Percentiles rank a stretch among this genome's conserved stretches.
phyloP scores from a whole-genome alignment of 2,888 invertebrate genomes.

The Ptychoptera albimana region DNA sequence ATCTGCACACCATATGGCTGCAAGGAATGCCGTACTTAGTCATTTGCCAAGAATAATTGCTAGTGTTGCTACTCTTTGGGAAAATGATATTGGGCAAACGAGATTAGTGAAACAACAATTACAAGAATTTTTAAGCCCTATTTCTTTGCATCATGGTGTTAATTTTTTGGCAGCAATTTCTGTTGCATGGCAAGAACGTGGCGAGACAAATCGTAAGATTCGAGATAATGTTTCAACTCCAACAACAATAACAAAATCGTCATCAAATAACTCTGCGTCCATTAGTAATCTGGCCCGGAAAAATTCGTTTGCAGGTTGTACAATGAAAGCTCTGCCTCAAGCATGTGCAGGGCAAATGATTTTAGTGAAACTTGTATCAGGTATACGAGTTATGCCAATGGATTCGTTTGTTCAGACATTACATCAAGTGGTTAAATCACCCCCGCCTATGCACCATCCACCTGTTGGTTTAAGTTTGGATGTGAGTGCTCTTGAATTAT shows the following conservation, averaged over 20 bases:
- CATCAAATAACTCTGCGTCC: not conserved
- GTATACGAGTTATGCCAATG: constrained; percentile 68
- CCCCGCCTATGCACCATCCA: constrained; percentile 40
- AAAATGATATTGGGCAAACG: constrained; percentile 42
- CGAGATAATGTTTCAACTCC: constrained; percentile 18
- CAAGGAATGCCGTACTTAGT: constrained; percentile 57
- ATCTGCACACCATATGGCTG: constrained; percentile 31
- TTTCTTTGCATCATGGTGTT: constrained; percentile 65
- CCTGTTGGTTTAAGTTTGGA: constrained; percentile 50
- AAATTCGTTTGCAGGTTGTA: constrained; percentile 19
- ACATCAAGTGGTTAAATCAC: constrained; percentile 65
- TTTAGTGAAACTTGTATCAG: constrained; percentile 61
- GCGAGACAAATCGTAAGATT: constrained; percentile 31
- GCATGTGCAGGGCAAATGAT: constrained; percentile 54
- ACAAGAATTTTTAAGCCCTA: constrained; percentile 67
- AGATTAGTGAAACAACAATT: constrained; percentile 53
- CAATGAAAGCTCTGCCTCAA: constrained; percentile 30
- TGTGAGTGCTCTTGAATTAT: constrained; percentile 66
- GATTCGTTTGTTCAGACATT: constrained; percentile 71
- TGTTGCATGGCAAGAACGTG: constrained; percentile 68
- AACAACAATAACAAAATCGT: not conserved
- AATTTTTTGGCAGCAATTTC: constrained; percentile 70
- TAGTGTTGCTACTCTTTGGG: constrained; percentile 66
- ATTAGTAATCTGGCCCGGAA: constrained; percentile 8
- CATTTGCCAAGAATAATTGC: constrained; percentile 68